Conservation (phyloP, 2,888 invertebrate species). For the Apomyelois bistriatella region DNA sequence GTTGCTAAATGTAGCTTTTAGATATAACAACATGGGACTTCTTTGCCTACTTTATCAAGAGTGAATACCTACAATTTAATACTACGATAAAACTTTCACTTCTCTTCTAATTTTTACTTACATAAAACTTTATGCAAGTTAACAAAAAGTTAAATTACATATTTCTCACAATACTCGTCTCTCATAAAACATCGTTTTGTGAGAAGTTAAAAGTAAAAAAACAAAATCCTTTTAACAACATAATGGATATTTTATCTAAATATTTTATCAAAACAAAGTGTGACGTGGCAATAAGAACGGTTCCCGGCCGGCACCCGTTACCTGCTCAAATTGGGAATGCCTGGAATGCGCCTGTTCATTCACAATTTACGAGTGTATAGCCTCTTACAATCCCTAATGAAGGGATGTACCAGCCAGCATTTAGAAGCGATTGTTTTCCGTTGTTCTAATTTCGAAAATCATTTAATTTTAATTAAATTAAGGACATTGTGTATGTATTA, state of each 20-base stretch:
- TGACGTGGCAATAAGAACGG: constrained; percentile 7
- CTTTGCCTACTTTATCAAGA: too few relatives aligned
- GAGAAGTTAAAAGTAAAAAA: background rate
- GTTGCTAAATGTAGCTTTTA: too few relatives aligned
- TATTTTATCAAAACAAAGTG: background rate
- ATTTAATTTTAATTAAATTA: background rate
- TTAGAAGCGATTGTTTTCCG: background rate
- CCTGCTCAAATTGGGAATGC: constrained; percentile 52
- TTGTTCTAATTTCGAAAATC: background rate
- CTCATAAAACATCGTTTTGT: too few relatives aligned
- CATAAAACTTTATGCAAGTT: too few relatives aligned
- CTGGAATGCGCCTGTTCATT: constrained; percentile 52
- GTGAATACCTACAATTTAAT: too few relatives aligned
- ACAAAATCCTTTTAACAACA: background rate
- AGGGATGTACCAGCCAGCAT: background rate
- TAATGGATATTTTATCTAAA: background rate
- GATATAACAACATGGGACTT: too few relatives aligned
- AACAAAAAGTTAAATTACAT: too few relatives aligned
- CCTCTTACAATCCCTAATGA: background rate
- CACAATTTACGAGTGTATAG: constrained; percentile 15
- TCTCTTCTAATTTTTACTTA: too few relatives aligned
- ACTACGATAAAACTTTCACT: too few relatives aligned
- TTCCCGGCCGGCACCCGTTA: constrained; percentile 25
- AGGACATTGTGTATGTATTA: too few relatives aligned
- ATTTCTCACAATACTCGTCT: too few relatives aligned